Conservation (phyloP, 2,888 invertebrate genomes). For the Mesopsocus fuscifrons region DNA sequence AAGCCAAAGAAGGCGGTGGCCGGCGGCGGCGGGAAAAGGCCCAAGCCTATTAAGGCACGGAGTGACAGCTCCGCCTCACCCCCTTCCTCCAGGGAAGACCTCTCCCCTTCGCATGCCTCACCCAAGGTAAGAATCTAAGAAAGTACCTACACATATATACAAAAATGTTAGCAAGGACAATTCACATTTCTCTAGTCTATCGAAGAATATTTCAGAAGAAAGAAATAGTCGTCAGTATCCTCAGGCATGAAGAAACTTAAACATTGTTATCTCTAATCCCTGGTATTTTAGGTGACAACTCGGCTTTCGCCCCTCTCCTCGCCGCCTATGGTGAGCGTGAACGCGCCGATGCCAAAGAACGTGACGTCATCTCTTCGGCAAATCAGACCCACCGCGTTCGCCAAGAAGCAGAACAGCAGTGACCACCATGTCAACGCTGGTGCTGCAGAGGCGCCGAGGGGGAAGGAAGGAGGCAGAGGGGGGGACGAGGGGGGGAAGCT, state of each 20-base stretch:
- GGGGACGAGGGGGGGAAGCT: slow-evolving; percentile 1
- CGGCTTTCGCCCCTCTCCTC: neutral
- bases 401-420: neutral
- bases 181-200: too few relatives aligned
- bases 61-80: neutral
- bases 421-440: neutral
- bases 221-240: too few relatives aligned
- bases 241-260: too few relatives aligned
- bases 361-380: slow-evolving; percentile 3
- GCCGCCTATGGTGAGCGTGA: neutral
- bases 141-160: too few relatives aligned
- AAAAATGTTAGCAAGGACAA: too few relatives aligned
- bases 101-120: neutral
- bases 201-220: too few relatives aligned
- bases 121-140: neutral
- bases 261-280: too few relatives aligned
- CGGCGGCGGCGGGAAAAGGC: slow-evolving; percentile 19
- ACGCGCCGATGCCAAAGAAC: neutral
- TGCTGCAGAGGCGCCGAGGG: neutral
- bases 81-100: neutral
- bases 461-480: neutral
- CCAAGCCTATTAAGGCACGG: neutral
- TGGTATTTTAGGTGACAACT: too few relatives aligned
- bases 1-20: slow-evolving; percentile 27
- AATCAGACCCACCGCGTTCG: slow-evolving; percentile 1